A percentile compares a stretch with the other conserved stretches of the same genome.
phyloP scores from a whole-genome alignment of 2,888 invertebrate species.

The Heliothis peltigera region DNA sequence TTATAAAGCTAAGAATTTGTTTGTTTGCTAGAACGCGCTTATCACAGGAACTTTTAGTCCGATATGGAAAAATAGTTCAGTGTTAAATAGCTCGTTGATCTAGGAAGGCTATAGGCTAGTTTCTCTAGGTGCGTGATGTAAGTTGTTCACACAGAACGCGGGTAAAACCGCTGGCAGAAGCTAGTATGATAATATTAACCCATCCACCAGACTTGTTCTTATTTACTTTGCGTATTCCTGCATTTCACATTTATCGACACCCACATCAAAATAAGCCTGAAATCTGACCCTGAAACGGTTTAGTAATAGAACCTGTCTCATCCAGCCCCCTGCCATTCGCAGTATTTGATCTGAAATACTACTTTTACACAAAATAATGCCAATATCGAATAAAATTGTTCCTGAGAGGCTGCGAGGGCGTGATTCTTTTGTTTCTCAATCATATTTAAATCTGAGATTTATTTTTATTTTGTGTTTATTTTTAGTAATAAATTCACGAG shows the following conservation, averaged over 20 bases:
- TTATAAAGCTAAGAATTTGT: no score
- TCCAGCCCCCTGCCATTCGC: slow-evolving; percentile 8
- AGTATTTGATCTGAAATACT: slow-evolving; percentile 31
- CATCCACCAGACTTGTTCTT: no score
- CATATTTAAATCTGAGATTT: neutral
- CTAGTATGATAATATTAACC: no score
- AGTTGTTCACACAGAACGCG: no score
- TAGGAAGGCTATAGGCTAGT: no score
- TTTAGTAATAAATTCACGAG: neutral
- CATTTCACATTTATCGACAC: neutral
- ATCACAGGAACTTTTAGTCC: no score
- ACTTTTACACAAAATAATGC: slow-evolving; percentile 33
- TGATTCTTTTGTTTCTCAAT: neutral
- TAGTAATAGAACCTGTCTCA: slow-evolving; percentile 3
- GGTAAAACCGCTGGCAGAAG: no score
- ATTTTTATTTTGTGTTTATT: neutral
- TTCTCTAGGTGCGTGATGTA: no score
- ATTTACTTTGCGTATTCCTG: no score
- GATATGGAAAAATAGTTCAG: no score
- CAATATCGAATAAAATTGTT: slow-evolving; percentile 32
- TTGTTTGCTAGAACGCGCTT: no score
- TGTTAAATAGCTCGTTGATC: no score
- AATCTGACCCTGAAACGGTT: neutral
- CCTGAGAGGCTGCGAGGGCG: neutral
- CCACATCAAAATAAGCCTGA: neutral